phyloP scores from a whole-genome alignment of 2,797 vertebrate species.

The Anguilla megastoma region DNA sequence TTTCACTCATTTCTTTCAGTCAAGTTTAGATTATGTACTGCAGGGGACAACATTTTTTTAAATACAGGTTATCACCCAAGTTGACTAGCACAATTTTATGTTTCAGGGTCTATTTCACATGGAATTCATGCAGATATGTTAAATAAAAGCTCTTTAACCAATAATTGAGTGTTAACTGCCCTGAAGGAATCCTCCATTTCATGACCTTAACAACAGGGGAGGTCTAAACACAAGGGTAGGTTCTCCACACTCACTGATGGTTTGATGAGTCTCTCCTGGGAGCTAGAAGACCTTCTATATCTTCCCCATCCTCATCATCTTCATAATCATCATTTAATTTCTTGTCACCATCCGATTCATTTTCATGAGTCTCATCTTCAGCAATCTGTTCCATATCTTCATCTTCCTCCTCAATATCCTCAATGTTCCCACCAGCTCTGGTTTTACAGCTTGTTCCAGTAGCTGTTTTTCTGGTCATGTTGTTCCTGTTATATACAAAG shows the following conservation, averaged over 20 bases:
- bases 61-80: background rate
- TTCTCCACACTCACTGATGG: conserved; percentile 52
- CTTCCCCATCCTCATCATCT: conserved; percentile 53
- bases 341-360: conserved; percentile 36
- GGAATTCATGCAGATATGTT: background rate
- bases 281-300: conserved; percentile 68
- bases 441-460: background rate
- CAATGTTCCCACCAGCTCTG: conserved; percentile 9
- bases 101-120: background rate
- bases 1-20: background rate
- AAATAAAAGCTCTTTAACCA: background rate
- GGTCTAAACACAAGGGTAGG: background rate
- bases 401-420: conserved; percentile 17
- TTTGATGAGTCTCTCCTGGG: conserved; percentile 52
- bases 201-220: too few species aligned
- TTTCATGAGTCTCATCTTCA: background rate
- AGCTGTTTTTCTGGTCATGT: background rate
- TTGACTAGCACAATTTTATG: background rate
- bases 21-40: background rate
- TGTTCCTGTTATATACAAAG: background rate
- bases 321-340: conserved; percentile 37
- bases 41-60: background rate
- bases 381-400: conserved; percentile 5
- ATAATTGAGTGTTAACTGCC: background rate
- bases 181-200: background rate